phyloP scores from a whole-genome alignment of 1,140 invertebrate genomes.

The Halictus rubicundus region DNA sequence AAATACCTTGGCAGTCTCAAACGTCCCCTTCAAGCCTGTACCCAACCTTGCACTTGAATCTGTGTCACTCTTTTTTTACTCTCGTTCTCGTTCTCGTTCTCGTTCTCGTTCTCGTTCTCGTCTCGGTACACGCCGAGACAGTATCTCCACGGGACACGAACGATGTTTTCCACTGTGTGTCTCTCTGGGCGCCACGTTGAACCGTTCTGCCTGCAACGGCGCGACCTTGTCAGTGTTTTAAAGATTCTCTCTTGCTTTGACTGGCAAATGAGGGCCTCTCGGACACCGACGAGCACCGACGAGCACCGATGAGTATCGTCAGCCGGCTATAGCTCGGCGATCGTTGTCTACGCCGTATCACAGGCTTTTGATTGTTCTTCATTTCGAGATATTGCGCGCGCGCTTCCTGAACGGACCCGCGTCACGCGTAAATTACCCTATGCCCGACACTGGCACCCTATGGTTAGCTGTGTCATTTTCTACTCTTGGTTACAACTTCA shows the following conservation, averaged over 20 bases:
- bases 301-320: neutral
- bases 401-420: too few species aligned
- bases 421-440: too few species aligned
- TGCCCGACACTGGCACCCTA: too few species aligned
- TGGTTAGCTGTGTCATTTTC: too few species aligned
- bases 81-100: slow-evolving; percentile 10
- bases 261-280: slow-evolving; percentile 22
- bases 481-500: too few species aligned
- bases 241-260: slow-evolving; percentile 36
- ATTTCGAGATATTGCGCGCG: too few species aligned
- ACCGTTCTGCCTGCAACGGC: neutral
- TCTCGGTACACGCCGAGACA: neutral
- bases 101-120: slow-evolving; percentile 18
- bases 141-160: neutral
- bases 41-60: slow-evolving; percentile 19
- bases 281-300: neutral
- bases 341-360: neutral
- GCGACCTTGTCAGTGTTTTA: slow-evolving; percentile 31
- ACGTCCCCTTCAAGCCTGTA: neutral
- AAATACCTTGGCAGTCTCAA: neutral
- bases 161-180: slow-evolving; percentile 3
- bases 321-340: too few species aligned
- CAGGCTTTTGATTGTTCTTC: too few species aligned
- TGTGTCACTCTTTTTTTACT: slow-evolving; percentile 5
- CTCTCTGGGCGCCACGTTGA: neutral